Base-by-base conservation (phyloP, 30 jellyfish, hydroid and myxozoan genomes). In the Turritopsis rubra region DNA sequence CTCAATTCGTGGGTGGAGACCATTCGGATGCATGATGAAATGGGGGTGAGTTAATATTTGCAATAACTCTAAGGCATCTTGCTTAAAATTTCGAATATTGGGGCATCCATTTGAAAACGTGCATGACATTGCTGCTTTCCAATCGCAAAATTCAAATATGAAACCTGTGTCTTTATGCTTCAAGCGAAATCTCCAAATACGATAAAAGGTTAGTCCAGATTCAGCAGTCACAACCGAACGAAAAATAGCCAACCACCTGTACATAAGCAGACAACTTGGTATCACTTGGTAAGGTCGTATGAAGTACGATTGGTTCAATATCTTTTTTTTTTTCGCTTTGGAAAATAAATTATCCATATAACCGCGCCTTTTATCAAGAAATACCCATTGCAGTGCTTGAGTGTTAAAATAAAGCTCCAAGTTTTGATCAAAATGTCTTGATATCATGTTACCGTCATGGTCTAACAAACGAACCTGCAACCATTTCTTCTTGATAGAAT, bases 241-340 rank as follows among this genome's bases (percentile, higher is more conserved):
- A 76, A 94, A 94, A 30, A 94, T 76, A 75, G 97, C 86, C 79
- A 94, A 72, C 97, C 97, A 94, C 28, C 99, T 72, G 88, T 94
- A 94, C 96, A 94, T 77, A 9, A 89, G 91, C 65, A 94, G 82
- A 70, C 99, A 94, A 54, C 99, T 94, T 21, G 99, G 99, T 27
- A 94, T 89, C 30, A 94, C 99, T 71, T 94, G 99, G 89, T 94
- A 94, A n/a, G 99, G 94, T 52, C 99, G 89, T 29, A 94, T 89
- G 72, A 85, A 92, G 26, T 94, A 52, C 30, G 87, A 66, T 13
- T 80, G 90, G 72, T 89, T 87, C 78, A 74, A 74, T 72, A 82
- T 81, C 29, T 79, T 82, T 73, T 75, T 52, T 41, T 77, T 88
- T 65, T 81, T 73, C 26, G 88, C 76, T 28, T 85, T 88, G 18